A percentile compares a stretch with the other conserved stretches of the same genome.
Conservation (phyloP, 2,113 vertebrate species). For the Gorsachius goisagi region DNA sequence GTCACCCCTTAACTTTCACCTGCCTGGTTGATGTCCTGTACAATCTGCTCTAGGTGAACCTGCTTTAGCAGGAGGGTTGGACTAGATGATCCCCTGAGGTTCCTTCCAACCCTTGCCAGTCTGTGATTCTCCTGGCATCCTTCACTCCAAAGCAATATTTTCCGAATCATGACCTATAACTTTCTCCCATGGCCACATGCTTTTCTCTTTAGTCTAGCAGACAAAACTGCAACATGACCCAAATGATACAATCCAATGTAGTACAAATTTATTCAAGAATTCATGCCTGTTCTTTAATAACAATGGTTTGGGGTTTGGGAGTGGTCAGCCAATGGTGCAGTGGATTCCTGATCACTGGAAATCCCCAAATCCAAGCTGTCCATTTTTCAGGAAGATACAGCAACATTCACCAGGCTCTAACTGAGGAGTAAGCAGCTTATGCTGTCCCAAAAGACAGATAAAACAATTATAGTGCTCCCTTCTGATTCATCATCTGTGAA, state of each 20-base stretch:
- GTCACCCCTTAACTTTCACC: not conserved
- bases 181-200: not conserved
- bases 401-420: not conserved
- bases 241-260: not conserved
- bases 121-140: not conserved
- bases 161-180: not conserved
- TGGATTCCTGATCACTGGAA: not conserved
- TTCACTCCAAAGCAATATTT: not conserved
- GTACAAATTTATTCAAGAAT: not conserved
- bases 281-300: not conserved
- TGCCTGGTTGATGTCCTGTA: too few relatives aligned
- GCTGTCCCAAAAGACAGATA: slow-evolving; percentile 50
- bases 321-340: not conserved
- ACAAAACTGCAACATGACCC: not conserved
- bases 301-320: not conserved
- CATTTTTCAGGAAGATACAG: not conserved
- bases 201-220: not conserved
- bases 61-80: too few relatives aligned
- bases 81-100: too few relatives aligned
- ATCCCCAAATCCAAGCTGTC: not conserved
- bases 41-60: too few relatives aligned
- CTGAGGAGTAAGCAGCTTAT: slow-evolving; percentile 46
- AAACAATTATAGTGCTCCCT: slow-evolving; percentile 57
- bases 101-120: too few relatives aligned
- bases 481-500: slow-evolving; percentile 41